These are phyloP conservation scores for Irena cyanogastra DNA, from an alignment of 2,113 vertebrate species.

Conservation along the genomic window DNA sequence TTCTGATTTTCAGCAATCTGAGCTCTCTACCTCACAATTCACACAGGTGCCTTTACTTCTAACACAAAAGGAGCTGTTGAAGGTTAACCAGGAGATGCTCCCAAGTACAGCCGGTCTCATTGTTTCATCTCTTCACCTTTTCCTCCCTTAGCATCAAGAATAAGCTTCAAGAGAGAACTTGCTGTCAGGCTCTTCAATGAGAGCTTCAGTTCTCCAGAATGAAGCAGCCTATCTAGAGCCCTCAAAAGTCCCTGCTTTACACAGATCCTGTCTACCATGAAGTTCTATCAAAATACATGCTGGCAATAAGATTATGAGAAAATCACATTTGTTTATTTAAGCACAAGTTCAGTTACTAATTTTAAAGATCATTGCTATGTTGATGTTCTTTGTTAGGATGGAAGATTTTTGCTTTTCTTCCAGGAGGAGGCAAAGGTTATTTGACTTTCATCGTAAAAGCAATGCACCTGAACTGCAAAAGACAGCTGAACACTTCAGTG, in stretches of 20 bases:
- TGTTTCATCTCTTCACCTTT: background rate
- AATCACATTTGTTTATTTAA: background rate
- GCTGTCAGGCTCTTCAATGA: background rate
- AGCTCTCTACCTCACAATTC: background rate
- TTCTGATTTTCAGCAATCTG: background rate
- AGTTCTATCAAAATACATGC: background rate
- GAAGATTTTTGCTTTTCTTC: background rate
- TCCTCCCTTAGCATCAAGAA: background rate
- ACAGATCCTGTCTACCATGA: background rate
- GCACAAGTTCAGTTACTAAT: background rate
- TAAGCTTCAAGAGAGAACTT: background rate
- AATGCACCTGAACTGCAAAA: background rate
- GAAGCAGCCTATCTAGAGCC: background rate
- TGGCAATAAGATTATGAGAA: background rate
- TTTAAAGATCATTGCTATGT: background rate
- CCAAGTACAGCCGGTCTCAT: background rate
- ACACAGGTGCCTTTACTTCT: background rate
- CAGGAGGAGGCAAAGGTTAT: background rate
- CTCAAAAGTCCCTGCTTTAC: background rate
- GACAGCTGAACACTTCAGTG: background rate
- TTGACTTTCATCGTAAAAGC: background rate
- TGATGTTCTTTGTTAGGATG: background rate
- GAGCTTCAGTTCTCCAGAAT: background rate
- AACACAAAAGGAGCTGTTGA: slow-evolving; percentile 19
- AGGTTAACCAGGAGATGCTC: background rate